phyloP scores from a whole-genome alignment of 2,797 vertebrate species.

The Threskiornis aethiopicus region DNA sequence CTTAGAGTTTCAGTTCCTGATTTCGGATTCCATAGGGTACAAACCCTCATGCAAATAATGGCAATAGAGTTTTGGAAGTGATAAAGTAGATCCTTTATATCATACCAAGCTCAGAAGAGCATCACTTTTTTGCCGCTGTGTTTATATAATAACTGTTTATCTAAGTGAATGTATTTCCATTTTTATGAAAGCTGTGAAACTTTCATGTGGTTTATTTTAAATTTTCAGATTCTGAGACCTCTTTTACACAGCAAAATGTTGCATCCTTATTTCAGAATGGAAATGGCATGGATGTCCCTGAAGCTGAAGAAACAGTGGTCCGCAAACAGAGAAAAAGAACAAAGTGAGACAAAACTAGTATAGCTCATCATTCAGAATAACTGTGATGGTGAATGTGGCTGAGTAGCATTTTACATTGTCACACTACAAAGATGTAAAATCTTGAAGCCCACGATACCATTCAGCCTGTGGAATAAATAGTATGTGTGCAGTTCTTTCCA shows the following conservation, averaged over 20 bases:
- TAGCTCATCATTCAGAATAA: not conserved
- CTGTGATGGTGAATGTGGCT: not conserved
- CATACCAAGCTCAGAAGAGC: not conserved
- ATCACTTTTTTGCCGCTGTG: not conserved
- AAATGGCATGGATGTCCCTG: slow-evolving; percentile 76
- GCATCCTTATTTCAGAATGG: slow-evolving; percentile 80
- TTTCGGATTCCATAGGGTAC: not conserved
- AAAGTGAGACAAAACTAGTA: slow-evolving; percentile 78
- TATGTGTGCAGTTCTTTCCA: not conserved
- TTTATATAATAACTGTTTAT: not conserved
- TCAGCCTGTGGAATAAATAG: not conserved
- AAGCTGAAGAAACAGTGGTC: slow-evolving; percentile 79
- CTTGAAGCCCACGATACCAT: not conserved
- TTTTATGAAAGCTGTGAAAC: not conserved
- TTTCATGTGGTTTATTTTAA: slow-evolving; percentile 20
- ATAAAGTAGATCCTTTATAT: not conserved
- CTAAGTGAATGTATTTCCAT: not conserved
- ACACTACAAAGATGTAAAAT: not conserved
- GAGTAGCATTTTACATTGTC: not conserved
- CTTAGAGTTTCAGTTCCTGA: not conserved
- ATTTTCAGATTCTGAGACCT: slow-evolving; percentile 76
- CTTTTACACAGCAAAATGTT: slow-evolving; percentile 70
- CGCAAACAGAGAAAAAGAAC: slow-evolving; percentile 84
- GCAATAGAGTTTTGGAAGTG: not conserved
- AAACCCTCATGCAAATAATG: not conserved